Base-by-base conservation (phyloP, 2,888 invertebrate genomes). In the Eristalis tenax region DNA sequence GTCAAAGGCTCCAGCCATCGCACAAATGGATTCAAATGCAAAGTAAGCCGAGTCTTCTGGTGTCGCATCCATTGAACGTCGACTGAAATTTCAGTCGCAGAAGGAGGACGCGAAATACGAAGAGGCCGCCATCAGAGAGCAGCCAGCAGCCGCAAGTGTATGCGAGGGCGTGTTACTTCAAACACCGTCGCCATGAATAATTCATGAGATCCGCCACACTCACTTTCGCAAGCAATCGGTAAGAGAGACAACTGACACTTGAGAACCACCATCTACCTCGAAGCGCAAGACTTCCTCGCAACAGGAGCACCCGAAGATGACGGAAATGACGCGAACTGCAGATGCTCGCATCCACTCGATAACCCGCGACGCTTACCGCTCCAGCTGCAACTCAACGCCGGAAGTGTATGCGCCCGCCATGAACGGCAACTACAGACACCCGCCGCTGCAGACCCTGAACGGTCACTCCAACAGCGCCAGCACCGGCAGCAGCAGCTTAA, bases 381-480 rank as follows among this genome's bases (percentile, higher is more conserved):
- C 88, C 1, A 88, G 88, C 68, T 88, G 88, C 56, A 88, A 84
- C 35, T 88, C 88, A 80, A 89, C 23, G 78, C 83, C 81, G 26
- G 83, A 81, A 26, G 83, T 75, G 59, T 89, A 89, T 43, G 87
- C 87, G 63, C 81, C 80, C 5, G 57, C 86, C 5, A 38, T 65
- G 26, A 87, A 87, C 26, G 83, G 87, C 71, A 87, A 83, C 65
- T 83, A 76, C 64, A 88, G 90, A 3, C 91, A 91, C 82, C 90
- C 92, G 73, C 88, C 90, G 77, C 89, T 92, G 59, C 92, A 91
- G 43, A 78, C 90, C 4, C 88, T 92, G 26, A 89, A 90, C 32
- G 92, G 92, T 74, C 92, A 92, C 68, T 89, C 90, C 57, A 90
- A 90, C 68, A 90, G 90, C 88, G 91, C 91, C 76, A 92, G 90